A percentile compares a stretch with the other conserved stretches of the same genome.
These are phyloP conservation scores for Drosophila kambysellisi DNA, from an alignment of 2,888 invertebrate genomes.

Conservation along the genomic window DNA sequence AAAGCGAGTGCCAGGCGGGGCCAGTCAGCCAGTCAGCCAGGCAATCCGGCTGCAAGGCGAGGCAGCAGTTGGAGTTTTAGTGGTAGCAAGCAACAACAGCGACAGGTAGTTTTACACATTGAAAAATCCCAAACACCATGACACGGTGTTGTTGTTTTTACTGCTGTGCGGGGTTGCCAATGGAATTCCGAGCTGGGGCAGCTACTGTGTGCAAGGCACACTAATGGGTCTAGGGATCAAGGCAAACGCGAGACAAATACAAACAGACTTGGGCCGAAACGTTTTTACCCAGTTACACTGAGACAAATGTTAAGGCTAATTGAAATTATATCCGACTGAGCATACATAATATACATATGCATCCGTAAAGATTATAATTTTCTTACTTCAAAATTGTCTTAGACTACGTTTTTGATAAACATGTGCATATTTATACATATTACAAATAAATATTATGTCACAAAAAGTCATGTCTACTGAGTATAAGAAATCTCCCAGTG, in stretches of 20 bases:
- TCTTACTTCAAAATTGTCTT: background rate
- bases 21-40: constrained; percentile 43
- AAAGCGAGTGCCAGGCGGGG: constrained; percentile 59
- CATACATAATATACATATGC: background rate
- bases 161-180: constrained; percentile 32
- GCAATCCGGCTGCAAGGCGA: constrained; percentile 17
- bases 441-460: background rate
- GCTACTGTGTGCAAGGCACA: constrained; percentile 56
- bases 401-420: background rate
- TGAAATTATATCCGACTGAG: background rate
- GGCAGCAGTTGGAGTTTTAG: constrained; percentile 51
- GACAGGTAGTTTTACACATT: constrained; percentile 81
- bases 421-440: too few species aligned
- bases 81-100: constrained; percentile 67
- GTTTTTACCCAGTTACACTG: constrained; percentile 45
- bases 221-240: constrained; percentile 80
- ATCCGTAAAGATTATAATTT: background rate
- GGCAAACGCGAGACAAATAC: constrained; percentile 75
- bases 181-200: constrained; percentile 40
- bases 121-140: constrained; percentile 80
- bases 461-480: background rate
- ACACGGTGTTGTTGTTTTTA: constrained; percentile 49
- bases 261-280: constrained; percentile 64
- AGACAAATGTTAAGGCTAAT: constrained; percentile 2
- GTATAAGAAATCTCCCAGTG: constrained; percentile 31